phyloP scores from a whole-genome alignment of 2,113 vertebrate genomes.

The Phocoena sinus region DNA sequence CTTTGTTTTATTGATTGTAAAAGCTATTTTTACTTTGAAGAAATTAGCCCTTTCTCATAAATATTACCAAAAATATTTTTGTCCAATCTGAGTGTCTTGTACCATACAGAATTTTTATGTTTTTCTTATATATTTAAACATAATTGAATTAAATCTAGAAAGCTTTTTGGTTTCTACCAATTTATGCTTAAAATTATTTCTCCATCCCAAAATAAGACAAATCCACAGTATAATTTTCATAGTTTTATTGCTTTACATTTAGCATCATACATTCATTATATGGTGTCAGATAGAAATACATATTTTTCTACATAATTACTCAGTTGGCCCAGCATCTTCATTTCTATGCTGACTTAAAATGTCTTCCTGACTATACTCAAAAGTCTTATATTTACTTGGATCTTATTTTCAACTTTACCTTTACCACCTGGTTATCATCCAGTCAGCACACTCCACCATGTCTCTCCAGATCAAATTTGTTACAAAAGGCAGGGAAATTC shows the following conservation, averaged over 20 bases:
- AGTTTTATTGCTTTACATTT: background rate
- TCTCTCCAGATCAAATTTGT: background rate
- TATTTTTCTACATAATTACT: background rate
- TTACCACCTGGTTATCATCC: background rate
- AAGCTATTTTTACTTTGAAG: background rate
- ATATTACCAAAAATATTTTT: background rate
- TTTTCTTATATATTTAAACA: background rate
- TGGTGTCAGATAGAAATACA: background rate
- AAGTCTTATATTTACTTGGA: background rate
- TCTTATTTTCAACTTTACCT: background rate
- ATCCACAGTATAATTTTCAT: background rate
- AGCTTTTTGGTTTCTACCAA: background rate
- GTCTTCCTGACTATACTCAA: background rate
- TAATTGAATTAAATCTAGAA: background rate
- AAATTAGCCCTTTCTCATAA: background rate
- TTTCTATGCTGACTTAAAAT: background rate
- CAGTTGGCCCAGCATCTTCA: background rate
- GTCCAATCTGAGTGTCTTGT: background rate
- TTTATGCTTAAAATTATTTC: background rate
- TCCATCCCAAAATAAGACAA: background rate
- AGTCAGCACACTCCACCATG: fast-evolving
- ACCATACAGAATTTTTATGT: background rate
- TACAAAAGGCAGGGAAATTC: background rate
- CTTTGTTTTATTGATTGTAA: background rate
- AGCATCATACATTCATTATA: background rate